A percentile compares a stretch with the other conserved stretches of the same genome.
These are phyloP conservation scores for Marasmarcha lunaedactyla DNA, from an alignment of 2,888 invertebrate genomes.

Conservation along the genomic window DNA sequence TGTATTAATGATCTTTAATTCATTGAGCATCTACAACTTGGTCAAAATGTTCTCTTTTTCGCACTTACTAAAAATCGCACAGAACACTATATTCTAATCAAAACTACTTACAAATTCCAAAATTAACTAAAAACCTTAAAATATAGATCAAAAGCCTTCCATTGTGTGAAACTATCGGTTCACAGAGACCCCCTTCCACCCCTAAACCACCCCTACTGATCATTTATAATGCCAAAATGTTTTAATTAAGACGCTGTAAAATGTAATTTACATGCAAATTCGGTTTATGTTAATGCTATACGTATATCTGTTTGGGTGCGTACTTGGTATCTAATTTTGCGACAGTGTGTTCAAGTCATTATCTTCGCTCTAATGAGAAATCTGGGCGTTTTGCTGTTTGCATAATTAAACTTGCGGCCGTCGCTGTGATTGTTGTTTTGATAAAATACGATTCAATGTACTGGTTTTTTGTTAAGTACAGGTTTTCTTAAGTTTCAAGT, in stretches of 20 bases:
- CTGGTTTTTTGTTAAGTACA: too few relatives aligned
- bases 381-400: constrained; percentile 70
- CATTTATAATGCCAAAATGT: constrained; percentile 73
- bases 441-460: constrained; percentile 44
- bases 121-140: too few relatives aligned
- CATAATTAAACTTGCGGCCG: constrained; percentile 66
- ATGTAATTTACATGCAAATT: constrained; percentile 73
- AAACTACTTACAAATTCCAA: too few relatives aligned
- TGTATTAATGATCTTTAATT: too few relatives aligned
- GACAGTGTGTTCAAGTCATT: constrained; percentile 68
- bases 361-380: constrained; percentile 71
- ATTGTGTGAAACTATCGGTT: constrained; percentile 40
- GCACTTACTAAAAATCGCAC: too few relatives aligned
- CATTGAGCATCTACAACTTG: too few relatives aligned
- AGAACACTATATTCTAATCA: too few relatives aligned
- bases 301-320: constrained; percentile 71
- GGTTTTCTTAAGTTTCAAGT: too few relatives aligned
- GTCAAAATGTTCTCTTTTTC: too few relatives aligned
- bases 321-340: constrained; percentile 70
- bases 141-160: too few relatives aligned
- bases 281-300: constrained; percentile 72
- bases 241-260: constrained; percentile 73
- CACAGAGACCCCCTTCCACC: constrained; percentile 31
- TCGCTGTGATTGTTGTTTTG: constrained; percentile 63
- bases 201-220: constrained; percentile 53